phyloP scores from a whole-genome alignment of 2,797 vertebrate genomes.

The Notamacropus eugenii region DNA sequence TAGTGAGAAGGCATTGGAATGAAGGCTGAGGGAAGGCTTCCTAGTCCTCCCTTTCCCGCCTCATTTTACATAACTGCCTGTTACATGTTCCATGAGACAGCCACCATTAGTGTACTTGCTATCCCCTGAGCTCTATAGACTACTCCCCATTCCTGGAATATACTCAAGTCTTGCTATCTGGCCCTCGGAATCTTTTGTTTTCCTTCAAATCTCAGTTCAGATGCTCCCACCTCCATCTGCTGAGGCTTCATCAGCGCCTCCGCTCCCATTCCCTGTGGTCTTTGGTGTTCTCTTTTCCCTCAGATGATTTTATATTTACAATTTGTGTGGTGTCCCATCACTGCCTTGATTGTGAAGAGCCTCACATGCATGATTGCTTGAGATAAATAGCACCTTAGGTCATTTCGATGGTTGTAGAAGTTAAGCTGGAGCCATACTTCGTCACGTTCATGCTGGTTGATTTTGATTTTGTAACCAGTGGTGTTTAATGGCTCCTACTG shows the following conservation, averaged over 20 bases:
- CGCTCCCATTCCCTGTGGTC: neutral
- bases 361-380: neutral
- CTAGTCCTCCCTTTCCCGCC: neutral
- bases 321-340: neutral
- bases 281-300: neutral
- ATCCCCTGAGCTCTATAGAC: neutral
- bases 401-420: slow-evolving; percentile 13
- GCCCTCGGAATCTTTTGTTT: neutral
- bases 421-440: slow-evolving; percentile 19
- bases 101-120: neutral
- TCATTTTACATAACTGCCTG: neutral
- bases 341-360: neutral
- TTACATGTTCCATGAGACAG: neutral
- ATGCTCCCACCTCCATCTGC: neutral
- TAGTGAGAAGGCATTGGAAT: neutral
- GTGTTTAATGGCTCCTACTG: neutral
- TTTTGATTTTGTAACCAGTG: slow-evolving; percentile 20
- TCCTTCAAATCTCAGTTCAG: neutral
- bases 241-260: neutral
- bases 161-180: neutral
- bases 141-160: neutral
- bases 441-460: neutral
- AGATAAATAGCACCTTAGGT: neutral
- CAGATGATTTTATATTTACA: neutral
- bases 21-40: neutral